Evolutionary conservation across 2,888 invertebrate genomes (phyloP), one percentile per base, ranked within the genome.

Genomic region (Drosophila stalkeri): DNA sequence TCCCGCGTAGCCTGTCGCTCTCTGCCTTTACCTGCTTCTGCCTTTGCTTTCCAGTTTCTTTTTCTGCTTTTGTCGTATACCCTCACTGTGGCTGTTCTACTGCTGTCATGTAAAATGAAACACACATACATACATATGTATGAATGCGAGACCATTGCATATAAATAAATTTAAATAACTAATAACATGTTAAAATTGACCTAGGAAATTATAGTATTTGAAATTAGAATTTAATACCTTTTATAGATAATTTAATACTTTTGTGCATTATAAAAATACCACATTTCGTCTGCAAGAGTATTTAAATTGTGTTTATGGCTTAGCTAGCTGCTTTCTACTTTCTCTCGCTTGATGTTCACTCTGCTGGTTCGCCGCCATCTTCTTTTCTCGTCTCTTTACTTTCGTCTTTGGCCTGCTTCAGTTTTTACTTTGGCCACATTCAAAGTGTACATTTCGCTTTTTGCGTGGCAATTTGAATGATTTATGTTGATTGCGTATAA

Each of bases 401-500:
- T 37, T 27, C 14, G 18, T 3, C 52, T 23, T 16, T 33, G 33
- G 33, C 31, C 33, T 44, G 56, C 33, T 35, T 65, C 47, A 43
- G 44, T 31, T 60, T 41, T 20, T 35, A 18, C 35, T 16, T 27
- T 59, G 44, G 66, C 74, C 74, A 55, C 75, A 68, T 67, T 57
- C 73, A 60, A 69, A 85, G 84, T 85, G 88, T 77, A 78, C 78
- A 81, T 82, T 70, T 70, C 72, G 69, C 70, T 62, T 60, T 72
- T 75, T 68, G 47, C 67, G 72, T 64, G 89, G 84, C 89, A 86
- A 89, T 89, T 86, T 86, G 87, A 86, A 86, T 86, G 86, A 86
- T 86, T 86, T 86, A 86, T 86, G 86, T 86, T 86, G 89, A 86
- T 86, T 86, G 89, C 86, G 89, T 86, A 86, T 86, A 86, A 86